Evolutionary conservation across 1,140 invertebrate species (phyloP).

Genomic region (Zaprionus kolodkinae): DNA sequence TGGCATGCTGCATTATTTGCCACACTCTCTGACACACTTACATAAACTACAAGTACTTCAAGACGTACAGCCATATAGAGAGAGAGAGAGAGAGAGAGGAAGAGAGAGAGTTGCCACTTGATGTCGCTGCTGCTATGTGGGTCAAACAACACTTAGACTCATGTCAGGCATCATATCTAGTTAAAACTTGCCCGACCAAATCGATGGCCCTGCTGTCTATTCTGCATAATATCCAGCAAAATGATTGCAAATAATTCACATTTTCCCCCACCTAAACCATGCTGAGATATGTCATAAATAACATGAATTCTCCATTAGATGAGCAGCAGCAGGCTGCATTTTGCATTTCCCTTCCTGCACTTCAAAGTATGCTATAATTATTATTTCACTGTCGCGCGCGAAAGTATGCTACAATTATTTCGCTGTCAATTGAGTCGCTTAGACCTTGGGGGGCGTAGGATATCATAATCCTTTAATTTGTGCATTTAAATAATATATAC

Average conservation of each 20-base stretch:
- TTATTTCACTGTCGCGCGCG: too few relatives aligned
- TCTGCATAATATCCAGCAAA: not conserved
- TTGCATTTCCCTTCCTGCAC: too few relatives aligned
- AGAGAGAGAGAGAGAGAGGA: too few relatives aligned
- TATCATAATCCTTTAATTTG: too few relatives aligned
- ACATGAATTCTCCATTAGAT: not conserved
- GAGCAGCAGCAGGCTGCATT: too few relatives aligned
- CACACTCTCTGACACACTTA: constrained; percentile 28
- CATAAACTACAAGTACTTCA: constrained; percentile 11
- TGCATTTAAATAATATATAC: too few relatives aligned
- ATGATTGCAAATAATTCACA: not conserved
- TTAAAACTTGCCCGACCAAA: not conserved
- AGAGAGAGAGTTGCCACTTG: constrained; percentile 34
- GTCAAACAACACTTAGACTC: constrained; percentile 33
- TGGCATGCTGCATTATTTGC: constrained; percentile 73
- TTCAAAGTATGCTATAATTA: too few relatives aligned
- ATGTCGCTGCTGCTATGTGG: constrained; percentile 26
- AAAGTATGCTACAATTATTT: too few relatives aligned
- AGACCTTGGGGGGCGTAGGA: too few relatives aligned
- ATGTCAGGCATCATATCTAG: constrained; percentile 15
- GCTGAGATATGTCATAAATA: not conserved
- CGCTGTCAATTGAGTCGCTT: too few relatives aligned
- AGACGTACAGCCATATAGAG: not conserved
- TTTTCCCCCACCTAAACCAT: too few relatives aligned
- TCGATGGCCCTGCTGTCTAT: not conserved